These are phyloP conservation scores for Epinephelus fuscoguttatus DNA, from an alignment of 2,113 vertebrate genomes.

Conservation along the genomic window DNA sequence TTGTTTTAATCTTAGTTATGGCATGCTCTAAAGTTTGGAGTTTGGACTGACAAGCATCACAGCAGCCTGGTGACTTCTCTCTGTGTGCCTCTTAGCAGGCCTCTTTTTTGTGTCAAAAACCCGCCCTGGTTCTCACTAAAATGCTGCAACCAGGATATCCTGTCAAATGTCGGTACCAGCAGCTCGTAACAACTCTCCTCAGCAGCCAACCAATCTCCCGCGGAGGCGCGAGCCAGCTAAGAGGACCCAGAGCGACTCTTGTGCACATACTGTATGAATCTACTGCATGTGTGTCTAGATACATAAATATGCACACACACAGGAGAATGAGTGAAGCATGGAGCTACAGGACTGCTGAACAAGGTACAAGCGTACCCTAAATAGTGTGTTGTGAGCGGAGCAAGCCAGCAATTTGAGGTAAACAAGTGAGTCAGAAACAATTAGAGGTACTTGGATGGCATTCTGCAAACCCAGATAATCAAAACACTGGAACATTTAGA, in stretches of 20 bases:
- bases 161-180: conserved; percentile 72
- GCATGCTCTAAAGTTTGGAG: background rate
- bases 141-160: conserved; percentile 84
- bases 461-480: conserved; percentile 56
- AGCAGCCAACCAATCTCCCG: conserved; percentile 32
- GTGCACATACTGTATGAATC: background rate
- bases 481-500: conserved; percentile 54
- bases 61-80: background rate
- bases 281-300: background rate
- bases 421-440: conserved; percentile 75
- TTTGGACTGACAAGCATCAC: background rate
- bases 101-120: conserved; percentile 39
- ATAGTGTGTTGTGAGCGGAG: conserved; percentile 16
- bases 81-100: conserved; percentile 19
- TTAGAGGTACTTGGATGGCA: conserved; percentile 54
- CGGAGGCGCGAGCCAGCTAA: background rate
- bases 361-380: conserved; percentile 22
- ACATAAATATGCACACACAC: conserved; percentile 12
- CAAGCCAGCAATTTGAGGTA: conserved; percentile 53
- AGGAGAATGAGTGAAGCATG: conserved; percentile 2
- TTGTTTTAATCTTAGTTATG: background rate
- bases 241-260: conserved; percentile 11
- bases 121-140: conserved; percentile 21
- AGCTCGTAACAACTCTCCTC: conserved; percentile 29
- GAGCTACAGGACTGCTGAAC: conserved; percentile 14